A percentile compares a stretch with the other conserved stretches of the same genome.
Conservation (phyloP, 2,888 invertebrate species). For the Caenorhabditis imperialis region DNA sequence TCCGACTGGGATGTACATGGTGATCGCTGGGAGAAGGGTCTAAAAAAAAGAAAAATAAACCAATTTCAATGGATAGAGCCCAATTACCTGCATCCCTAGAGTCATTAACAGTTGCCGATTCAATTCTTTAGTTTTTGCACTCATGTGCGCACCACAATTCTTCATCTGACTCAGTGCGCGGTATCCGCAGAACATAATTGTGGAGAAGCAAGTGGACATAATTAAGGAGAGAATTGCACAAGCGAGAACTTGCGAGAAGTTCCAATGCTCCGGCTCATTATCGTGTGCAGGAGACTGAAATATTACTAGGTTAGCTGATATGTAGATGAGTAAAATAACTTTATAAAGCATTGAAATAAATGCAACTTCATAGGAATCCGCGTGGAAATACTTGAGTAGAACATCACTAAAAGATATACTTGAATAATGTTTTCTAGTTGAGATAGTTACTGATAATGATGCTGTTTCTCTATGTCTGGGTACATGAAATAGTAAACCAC, state of each 20-base stretch:
- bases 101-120: conserved; percentile 25
- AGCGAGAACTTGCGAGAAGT: not conserved
- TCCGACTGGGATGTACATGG: conserved; percentile 42
- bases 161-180: conserved; percentile 26
- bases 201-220: conserved; percentile 15
- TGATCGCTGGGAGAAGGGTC: conserved; percentile 22
- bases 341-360: conserved; percentile 24
- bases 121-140: conserved; percentile 31
- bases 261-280: conserved; percentile 9
- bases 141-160: conserved; percentile 26
- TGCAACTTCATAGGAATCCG: conserved; percentile 13
- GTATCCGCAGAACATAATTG: conserved; percentile 14
- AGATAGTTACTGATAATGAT: conserved; percentile 9
- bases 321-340: not conserved
- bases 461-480: conserved; percentile 1
- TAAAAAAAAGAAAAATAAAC: not conserved
- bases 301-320: not conserved
- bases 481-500: conserved; percentile 8
- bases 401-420: conserved; percentile 20
- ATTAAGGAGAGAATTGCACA: not conserved
- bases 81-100: conserved; percentile 25
- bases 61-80: not conserved
- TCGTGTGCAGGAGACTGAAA: conserved; percentile 3
- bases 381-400: not conserved
- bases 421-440: not conserved